Evolutionary conservation across 1,140 invertebrate genomes (phyloP).

Genomic region (Leucophenga varia): DNA sequence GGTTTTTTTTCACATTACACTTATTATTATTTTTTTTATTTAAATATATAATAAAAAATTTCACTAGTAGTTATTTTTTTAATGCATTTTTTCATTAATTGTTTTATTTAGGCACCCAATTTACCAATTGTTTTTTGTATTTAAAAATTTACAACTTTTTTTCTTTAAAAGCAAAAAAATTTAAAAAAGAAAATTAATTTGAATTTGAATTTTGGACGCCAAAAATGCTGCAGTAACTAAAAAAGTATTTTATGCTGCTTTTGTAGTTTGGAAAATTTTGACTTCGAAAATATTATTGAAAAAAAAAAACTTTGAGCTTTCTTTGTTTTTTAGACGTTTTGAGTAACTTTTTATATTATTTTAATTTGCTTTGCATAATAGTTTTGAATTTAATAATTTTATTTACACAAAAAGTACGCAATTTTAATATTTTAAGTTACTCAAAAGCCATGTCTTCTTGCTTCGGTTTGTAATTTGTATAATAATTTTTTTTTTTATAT

Average conservation of each 20-base stretch:
- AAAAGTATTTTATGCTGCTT: slow-evolving; percentile 8
- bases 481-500: slow-evolving; percentile 9
- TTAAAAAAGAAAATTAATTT: not conserved
- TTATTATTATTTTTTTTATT: slow-evolving; percentile 29
- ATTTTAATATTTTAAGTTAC: too few species aligned
- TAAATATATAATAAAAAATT: slow-evolving; percentile 49
- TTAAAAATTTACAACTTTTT: slow-evolving; percentile 14
- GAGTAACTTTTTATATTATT: too few species aligned
- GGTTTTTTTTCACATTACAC: slow-evolving; percentile 23
- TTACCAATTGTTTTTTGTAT: slow-evolving; percentile 51
- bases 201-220: slow-evolving; percentile 10
- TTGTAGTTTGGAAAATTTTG: slow-evolving; percentile 22
- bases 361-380: slow-evolving; percentile 32
- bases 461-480: slow-evolving; percentile 20
- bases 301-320: slow-evolving; percentile 12
- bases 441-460: too few species aligned
- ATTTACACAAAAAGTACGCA: slow-evolving; percentile 42
- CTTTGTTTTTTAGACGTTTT: slow-evolving; percentile 2
- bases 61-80: slow-evolving; percentile 51
- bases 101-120: slow-evolving; percentile 55
- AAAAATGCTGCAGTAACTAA: slow-evolving; percentile 13
- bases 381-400: slow-evolving; percentile 49
- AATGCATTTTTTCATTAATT: slow-evolving; percentile 27
- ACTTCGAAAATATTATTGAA: slow-evolving; percentile 15
- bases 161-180: slow-evolving; percentile 3